Percentiles rank a stretch among this genome's conserved stretches.
Conservation (phyloP, 2,113 vertebrate genomes). For the Zosterops pallidus region DNA sequence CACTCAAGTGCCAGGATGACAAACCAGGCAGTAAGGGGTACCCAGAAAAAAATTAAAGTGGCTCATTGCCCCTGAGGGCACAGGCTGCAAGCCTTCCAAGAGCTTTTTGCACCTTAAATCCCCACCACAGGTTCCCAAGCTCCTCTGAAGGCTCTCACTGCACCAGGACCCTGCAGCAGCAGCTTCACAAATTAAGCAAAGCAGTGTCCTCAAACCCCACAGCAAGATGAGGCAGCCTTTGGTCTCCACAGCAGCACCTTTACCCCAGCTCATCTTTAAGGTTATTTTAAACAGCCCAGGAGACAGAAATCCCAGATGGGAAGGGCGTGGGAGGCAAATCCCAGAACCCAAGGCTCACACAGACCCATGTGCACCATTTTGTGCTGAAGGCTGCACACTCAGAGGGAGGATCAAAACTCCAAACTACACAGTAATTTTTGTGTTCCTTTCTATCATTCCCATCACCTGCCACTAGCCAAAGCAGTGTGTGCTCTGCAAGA, state of each 20-base stretch:
- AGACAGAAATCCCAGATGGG: background rate
- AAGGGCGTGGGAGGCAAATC: background rate
- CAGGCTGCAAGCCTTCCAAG: background rate
- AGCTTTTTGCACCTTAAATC: background rate
- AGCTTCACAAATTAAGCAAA: background rate
- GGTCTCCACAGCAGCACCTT: background rate
- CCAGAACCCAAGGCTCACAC: background rate
- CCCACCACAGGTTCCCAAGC: accelerated
- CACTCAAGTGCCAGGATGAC: background rate
- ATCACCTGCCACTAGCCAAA: background rate
- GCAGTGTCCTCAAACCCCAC: background rate
- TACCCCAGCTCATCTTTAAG: background rate
- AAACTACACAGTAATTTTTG: accelerated
- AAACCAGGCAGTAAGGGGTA: accelerated
- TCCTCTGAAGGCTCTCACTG: background rate
- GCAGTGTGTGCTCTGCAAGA: accelerated
- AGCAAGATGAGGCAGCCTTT: background rate
- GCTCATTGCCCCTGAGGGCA: background rate
- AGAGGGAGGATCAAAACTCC: background rate
- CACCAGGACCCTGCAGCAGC: background rate
- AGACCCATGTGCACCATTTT: accelerated
- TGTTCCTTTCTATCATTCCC: background rate
- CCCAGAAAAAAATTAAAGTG: background rate
- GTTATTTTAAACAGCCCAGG: background rate
- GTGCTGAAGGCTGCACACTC: accelerated